Evolutionary conservation across 2,113 vertebrate species (phyloP), one percentile per base, ranked within the genome.

Genomic region (Phylloscopus trochiloides): DNA sequence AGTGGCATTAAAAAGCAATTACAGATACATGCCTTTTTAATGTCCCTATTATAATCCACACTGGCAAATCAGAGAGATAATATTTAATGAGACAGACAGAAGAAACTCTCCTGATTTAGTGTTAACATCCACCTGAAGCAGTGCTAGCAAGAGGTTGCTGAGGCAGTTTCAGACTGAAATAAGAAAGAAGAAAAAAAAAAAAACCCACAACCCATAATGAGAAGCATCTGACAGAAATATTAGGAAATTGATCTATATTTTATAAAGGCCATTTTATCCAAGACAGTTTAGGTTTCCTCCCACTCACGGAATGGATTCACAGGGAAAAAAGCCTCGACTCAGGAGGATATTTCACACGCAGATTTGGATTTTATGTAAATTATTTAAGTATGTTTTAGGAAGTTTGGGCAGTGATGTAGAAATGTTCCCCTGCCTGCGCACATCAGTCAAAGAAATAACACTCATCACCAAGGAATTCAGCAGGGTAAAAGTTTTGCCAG

Each of bases 281-380:
- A 81, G 92, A 63, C 43, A 93, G 78, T 88, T 94, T 73, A 77
- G 92, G 59, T 80, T 94, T 96, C 94, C 88, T 96, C 75, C 90
- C 75, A 86, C 88, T 86, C 78, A 24, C 9, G 4, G 62, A 91
- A 90, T 73, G 67, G 88, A 92, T 96, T 88, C 79, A 26, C 81
- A 86, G 77, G 8, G 73, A 94, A 94, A 58, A 81, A 91, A 78
- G 50, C 63, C 66, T 87, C 34, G 84, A 90, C 79, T 95, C 88
- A 71, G 36, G 88, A 76, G 88, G 74, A 17, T 67, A 93, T 94
- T 96, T 96, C 92, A 93, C 92, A 95, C 36, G 78, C 67, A 90
- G 81, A 94, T 93, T 92, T 88, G 72, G 82, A 73, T 94, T 94
- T 96, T 86, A 95, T 80, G 91, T 96, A 92, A 96, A 96, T 95